These are phyloP conservation scores for Myrmecobius fasciatus DNA, from an alignment of 2,113 vertebrate genomes.

Conservation along the genomic window DNA sequence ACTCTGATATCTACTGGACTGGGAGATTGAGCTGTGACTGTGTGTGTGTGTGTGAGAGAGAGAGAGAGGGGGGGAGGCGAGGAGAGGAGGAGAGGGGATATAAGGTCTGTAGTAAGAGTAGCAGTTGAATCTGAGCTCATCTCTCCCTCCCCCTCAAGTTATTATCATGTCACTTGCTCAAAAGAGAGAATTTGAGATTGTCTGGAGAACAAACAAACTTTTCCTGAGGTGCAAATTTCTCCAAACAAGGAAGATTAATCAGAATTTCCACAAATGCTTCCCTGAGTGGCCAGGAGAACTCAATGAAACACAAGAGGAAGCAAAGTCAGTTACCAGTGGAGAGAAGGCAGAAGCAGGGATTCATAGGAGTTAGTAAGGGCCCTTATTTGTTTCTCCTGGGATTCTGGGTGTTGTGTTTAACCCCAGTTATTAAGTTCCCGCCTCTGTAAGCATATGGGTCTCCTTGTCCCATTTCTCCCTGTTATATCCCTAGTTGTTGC, in stretches of 20 bases:
- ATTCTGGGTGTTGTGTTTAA: not conserved
- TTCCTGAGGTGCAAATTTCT: not conserved
- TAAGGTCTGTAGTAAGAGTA: too few relatives aligned
- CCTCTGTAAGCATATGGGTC: not conserved
- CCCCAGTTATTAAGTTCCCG: not conserved
- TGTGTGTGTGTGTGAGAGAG: too few relatives aligned
- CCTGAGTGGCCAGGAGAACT: too few relatives aligned
- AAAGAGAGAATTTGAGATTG: not conserved
- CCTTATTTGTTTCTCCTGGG: not conserved
- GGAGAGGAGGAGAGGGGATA: too few relatives aligned
- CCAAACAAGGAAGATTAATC: not conserved
- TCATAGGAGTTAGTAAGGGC: too few relatives aligned
- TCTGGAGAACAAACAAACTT: not conserved
- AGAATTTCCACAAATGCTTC: not conserved
- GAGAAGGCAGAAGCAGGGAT: too few relatives aligned
- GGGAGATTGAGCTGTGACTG: not conserved
- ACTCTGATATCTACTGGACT: not conserved
- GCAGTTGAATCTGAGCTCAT: not conserved
- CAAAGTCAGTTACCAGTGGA: too few relatives aligned
- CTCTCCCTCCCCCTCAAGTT: not conserved
- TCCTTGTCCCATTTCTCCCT: not conserved
- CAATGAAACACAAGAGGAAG: too few relatives aligned
- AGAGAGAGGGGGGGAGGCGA: too few relatives aligned
- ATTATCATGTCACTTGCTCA: not conserved
- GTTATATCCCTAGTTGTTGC: not conserved